phyloP scores from a whole-genome alignment of 1,140 invertebrate genomes.

The Drosophila ambigua region DNA sequence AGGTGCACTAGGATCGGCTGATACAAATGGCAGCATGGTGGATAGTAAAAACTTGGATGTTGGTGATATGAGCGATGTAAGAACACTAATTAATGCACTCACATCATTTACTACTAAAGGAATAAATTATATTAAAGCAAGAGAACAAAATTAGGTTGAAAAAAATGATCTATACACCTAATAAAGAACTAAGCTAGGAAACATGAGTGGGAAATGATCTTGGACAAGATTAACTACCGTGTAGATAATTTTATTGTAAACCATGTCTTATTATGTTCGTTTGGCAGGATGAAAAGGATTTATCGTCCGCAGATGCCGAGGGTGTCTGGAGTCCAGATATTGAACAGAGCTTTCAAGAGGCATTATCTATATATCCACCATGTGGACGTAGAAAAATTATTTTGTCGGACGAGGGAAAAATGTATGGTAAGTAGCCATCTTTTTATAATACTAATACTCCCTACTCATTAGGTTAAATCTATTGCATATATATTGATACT shows the following conservation, averaged over 20 bases:
- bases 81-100: slow-evolving; percentile 45
- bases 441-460: not conserved
- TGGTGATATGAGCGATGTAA: slow-evolving; percentile 91
- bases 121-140: not conserved
- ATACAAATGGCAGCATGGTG: slow-evolving; percentile 91
- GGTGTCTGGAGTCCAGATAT: slow-evolving; percentile 99
- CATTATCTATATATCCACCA: slow-evolving; percentile 99
- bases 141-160: too few relatives aligned
- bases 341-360: slow-evolving; percentile 99
- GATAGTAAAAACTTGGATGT: slow-evolving; percentile 93
- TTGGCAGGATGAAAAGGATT: slow-evolving; percentile 92
- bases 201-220: too few relatives aligned
- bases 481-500: too few relatives aligned
- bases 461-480: too few relatives aligned
- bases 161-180: too few relatives aligned
- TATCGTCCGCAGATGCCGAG: slow-evolving; percentile 97
- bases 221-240: too few relatives aligned
- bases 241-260: not conserved
- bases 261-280: not conserved
- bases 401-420: slow-evolving; percentile 99
- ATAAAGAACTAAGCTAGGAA: too few relatives aligned
- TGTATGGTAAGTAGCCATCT: slow-evolving; percentile 98
- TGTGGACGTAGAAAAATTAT: slow-evolving; percentile 99
- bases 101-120: not conserved
- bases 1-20: slow-evolving; percentile 88